Percentiles rank a stretch among this genome's conserved stretches.
Conservation (phyloP, 2,888 invertebrate genomes). For the Carterocephalus palaemon region DNA sequence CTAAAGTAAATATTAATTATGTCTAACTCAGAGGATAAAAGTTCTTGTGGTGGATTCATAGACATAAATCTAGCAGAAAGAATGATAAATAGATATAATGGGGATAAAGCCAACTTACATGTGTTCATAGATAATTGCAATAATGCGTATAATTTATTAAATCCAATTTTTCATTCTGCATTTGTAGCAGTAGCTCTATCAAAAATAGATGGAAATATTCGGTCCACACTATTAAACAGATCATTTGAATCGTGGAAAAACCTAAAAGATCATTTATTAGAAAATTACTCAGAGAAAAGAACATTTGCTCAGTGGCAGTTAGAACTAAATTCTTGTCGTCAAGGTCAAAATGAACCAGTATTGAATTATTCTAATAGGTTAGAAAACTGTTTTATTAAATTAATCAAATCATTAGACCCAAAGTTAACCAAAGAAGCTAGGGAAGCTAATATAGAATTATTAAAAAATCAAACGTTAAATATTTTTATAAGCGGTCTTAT, state of each 20-base stretch:
- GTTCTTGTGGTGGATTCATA: not conserved
- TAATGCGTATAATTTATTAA: constrained; percentile 20
- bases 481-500: constrained; percentile 39
- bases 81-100: not conserved
- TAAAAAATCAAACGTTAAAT: constrained; percentile 38
- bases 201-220: constrained; percentile 23
- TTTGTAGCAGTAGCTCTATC: constrained; percentile 21
- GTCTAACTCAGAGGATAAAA: not conserved
- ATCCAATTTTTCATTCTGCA: constrained; percentile 14
- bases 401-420: constrained; percentile 26
- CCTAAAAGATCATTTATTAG: constrained; percentile 15
- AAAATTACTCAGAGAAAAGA: constrained; percentile 21
- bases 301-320: constrained; percentile 26
- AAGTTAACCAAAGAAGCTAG: constrained; percentile 25
- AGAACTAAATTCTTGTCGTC: constrained; percentile 27
- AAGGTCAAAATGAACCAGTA: constrained; percentile 20
- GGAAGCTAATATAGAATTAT: constrained; percentile 32
- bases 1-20: not conserved
- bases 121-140: constrained; percentile 26
- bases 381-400: too few species aligned
- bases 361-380: constrained; percentile 23
- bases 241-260: constrained; percentile 2
- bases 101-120: constrained; percentile 3
- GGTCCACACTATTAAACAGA: constrained; percentile 19
- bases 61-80: not conserved